Evolutionary conservation across 2,113 vertebrate genomes (phyloP), one percentile per base, ranked within the genome.

Genomic region (Xiphophorus couchianus): DNA sequence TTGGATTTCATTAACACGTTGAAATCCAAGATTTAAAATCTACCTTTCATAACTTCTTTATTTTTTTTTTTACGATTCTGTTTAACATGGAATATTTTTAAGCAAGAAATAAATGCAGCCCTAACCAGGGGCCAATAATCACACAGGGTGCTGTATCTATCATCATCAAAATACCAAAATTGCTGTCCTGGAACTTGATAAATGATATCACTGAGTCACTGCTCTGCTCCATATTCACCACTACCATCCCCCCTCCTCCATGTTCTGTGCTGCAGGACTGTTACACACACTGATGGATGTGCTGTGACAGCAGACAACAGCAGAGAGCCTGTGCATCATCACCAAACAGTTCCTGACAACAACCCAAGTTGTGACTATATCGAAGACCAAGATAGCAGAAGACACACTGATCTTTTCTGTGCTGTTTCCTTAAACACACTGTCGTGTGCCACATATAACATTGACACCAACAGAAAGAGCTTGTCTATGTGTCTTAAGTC

Each of bases 391-490:
- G 90, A 94, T 86, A 87, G 83, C 88, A 77, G 60, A 74, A 87
- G 87, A 93, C 93, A 85, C 87, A 29, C 86, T 94, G 93, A 94
- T 95, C 92, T 95, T 93, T 94, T 94, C 92, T 93, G 77, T 71
- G 86, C 76, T 73, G 82, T 80, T 85, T 79, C 83, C 82, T 91
- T 82, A 85, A 88, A 89, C 78, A 44, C 78, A 13, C 78, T 86
- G 86, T 86, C 86, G 69, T 83, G 76, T 78, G 86, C 82, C 84
- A 84, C 86, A 82, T 84, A 85, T 88, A 87, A 83, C 81, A 62
- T 88, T 92, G 90, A 93, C 89, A 92, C 88, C 87, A 73, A 91
- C 89, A 88, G 85, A 92, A 91, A 92, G 88, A 91, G 90, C 86
- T 64, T 92, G 91, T 94, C 93, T 88, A 82, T 90, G 92, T 85